phyloP scores from a whole-genome alignment of 2,888 invertebrate genomes.

The Sussaba pulchella region DNA sequence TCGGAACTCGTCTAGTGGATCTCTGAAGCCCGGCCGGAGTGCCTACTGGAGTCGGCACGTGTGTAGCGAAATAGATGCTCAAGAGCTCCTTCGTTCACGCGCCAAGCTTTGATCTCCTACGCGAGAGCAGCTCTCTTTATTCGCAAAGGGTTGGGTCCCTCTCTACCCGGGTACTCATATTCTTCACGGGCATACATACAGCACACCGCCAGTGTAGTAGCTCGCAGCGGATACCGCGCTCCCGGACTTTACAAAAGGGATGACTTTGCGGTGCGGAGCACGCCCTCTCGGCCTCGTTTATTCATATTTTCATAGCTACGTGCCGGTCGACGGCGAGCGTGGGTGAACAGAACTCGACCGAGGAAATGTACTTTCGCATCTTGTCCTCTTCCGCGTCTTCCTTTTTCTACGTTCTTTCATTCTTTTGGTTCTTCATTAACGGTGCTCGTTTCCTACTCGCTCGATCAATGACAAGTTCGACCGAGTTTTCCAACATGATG shows the following conservation, averaged over 20 bases:
- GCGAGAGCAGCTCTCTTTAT: conserved; percentile 63
- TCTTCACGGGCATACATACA: conserved; percentile 32
- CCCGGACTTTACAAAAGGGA: conserved; percentile 62
- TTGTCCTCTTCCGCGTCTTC: conserved; percentile 29
- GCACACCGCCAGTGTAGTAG: conserved; percentile 32
- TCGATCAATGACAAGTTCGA: conserved; percentile 79
- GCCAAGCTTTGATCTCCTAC: conserved; percentile 63
- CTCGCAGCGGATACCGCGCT: conserved; percentile 38
- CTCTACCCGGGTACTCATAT: conserved; percentile 56
- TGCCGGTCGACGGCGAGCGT: conserved; percentile 44
- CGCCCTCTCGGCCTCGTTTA: conserved; percentile 67
- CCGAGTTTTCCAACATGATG: conserved; percentile 67
- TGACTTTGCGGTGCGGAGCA: conserved; percentile 67
- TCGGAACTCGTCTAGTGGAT: conserved; percentile 49
- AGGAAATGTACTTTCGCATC: conserved; percentile 65
- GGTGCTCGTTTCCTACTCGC: conserved; percentile 74
- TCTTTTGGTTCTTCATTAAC: conserved; percentile 47
- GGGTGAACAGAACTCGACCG: conserved; percentile 71
- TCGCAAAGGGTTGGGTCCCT: conserved; percentile 65
- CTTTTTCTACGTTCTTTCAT: conserved; percentile 43
- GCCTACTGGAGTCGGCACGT: conserved; percentile 32
- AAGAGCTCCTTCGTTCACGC: conserved; percentile 64
- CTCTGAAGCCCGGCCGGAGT: conserved; percentile 27
- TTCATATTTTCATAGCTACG: conserved; percentile 66
- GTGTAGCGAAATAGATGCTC: conserved; percentile 52